These are phyloP conservation scores for Hippoglossus hippoglossus DNA, from an alignment of 2,797 vertebrate species.

Conservation along the genomic window DNA sequence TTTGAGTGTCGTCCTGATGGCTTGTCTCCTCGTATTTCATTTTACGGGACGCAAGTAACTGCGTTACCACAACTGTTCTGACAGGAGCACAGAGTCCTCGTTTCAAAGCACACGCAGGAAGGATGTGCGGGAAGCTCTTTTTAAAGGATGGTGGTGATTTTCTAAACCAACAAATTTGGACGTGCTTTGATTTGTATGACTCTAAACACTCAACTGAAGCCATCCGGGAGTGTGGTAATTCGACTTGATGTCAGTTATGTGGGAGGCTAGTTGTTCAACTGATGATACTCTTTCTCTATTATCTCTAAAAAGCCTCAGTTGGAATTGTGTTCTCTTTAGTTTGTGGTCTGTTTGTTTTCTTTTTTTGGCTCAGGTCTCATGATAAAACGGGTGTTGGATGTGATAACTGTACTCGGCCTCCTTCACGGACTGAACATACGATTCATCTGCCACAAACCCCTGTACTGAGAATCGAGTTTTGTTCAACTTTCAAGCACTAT, in stretches of 20 bases:
- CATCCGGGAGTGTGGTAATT: constrained; percentile 39
- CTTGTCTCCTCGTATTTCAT: constrained; percentile 33
- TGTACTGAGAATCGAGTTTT: constrained; percentile 36
- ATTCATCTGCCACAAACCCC: constrained; percentile 21
- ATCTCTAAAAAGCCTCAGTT: constrained; percentile 35
- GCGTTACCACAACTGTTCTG: constrained; percentile 7
- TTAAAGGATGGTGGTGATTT: constrained; percentile 18
- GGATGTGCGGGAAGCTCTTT: constrained; percentile 34
- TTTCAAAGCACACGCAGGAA: constrained; percentile 58
- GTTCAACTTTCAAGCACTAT: constrained; percentile 58
- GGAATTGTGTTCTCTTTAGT: constrained; percentile 58
- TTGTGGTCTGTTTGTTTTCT: constrained; percentile 50
- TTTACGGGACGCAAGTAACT: constrained; percentile 34
- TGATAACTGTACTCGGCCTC: constrained; percentile 55
- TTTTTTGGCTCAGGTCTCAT: constrained; percentile 71
- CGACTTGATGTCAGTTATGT: constrained; percentile 31
- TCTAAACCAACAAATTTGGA: constrained; percentile 35
- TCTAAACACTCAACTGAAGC: constrained; percentile 32
- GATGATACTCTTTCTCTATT: constrained; percentile 22
- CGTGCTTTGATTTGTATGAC: constrained; percentile 51
- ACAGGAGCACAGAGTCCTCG: constrained; percentile 26
- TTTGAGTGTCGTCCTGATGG: constrained; percentile 39
- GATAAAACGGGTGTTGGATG: constrained; percentile 63
- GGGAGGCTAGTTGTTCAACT: constrained; percentile 42
- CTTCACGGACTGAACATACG: constrained; percentile 32